Conservation (phyloP, 2,797 vertebrate genomes). For the Rhynchotus rufescens region DNA sequence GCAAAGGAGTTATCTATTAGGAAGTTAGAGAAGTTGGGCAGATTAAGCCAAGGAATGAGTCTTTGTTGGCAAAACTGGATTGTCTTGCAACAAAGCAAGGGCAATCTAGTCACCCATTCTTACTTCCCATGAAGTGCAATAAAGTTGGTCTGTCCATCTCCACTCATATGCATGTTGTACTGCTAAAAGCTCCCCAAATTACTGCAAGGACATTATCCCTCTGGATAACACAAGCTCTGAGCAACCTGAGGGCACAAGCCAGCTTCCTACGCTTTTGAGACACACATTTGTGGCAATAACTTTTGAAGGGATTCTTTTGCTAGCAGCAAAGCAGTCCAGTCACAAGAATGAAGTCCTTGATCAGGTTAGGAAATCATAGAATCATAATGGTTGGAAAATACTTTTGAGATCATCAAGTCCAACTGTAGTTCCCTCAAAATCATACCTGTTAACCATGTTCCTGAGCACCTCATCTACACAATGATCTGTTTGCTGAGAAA, state of each 20-base stretch:
- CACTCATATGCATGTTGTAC: neutral
- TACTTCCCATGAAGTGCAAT: neutral
- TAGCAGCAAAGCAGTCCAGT: neutral
- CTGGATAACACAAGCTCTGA: neutral
- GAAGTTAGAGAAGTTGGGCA: neutral
- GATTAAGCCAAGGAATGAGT: neutral
- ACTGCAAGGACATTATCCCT: neutral
- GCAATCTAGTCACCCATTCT: neutral
- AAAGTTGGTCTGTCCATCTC: neutral
- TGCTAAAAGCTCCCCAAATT: neutral
- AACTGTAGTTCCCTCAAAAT: too few relatives aligned
- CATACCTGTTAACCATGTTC: too few relatives aligned
- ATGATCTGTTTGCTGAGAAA: neutral
- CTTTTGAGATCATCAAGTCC: too few relatives aligned
- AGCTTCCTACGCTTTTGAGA: neutral
- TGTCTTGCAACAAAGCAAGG: neutral
- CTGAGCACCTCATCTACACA: too few relatives aligned
- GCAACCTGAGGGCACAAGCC: neutral
- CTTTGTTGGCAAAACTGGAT: neutral
- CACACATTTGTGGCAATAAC: neutral
- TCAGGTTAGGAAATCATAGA: neutral
- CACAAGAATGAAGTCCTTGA: neutral
- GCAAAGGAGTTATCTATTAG: neutral
- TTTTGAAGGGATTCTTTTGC: neutral
- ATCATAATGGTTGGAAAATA: too few relatives aligned